phyloP scores from a whole-genome alignment of 1,140 invertebrate species.

The Pissodes strobi region DNA sequence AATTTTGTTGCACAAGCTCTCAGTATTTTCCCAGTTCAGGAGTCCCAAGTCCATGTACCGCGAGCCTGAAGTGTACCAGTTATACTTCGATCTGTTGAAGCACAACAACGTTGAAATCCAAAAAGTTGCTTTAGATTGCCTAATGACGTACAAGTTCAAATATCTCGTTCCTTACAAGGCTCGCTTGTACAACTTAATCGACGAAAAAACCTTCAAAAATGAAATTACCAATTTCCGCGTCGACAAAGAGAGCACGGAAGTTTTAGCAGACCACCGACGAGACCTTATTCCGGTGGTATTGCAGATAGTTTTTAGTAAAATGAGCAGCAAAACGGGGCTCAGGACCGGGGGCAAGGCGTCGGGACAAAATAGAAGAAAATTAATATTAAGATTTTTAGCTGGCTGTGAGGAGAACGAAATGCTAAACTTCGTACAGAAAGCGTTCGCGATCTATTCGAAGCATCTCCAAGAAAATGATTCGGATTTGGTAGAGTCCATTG shows the following conservation, averaged over 20 bases:
- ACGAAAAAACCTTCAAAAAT: conserved; percentile 86
- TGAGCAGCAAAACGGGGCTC: conserved; percentile 74
- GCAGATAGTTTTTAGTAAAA: conserved; percentile 88
- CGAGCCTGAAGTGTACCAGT: conserved; percentile 72
- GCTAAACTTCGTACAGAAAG: conserved; percentile 78
- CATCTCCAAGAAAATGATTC: conserved; percentile 63
- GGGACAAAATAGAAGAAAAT: conserved; percentile 69
- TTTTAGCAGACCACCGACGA: conserved; percentile 74
- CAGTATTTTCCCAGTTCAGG: conserved; percentile 77
- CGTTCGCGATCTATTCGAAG: conserved; percentile 74
- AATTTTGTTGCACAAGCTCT: conserved; percentile 72
- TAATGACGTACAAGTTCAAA: conserved; percentile 83
- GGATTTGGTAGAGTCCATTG: conserved; percentile 58
- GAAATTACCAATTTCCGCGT: conserved; percentile 81
- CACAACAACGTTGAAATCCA: conserved; percentile 80
- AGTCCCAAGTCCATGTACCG: conserved; percentile 80
- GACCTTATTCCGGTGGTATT: conserved; percentile 81
- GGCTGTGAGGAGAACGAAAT: conserved; percentile 80
- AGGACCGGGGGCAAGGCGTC: conserved; percentile 73
- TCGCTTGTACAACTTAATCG: conserved; percentile 75
- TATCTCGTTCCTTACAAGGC: conserved; percentile 76
- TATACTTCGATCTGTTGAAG: conserved; percentile 79
- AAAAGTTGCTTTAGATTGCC: conserved; percentile 81
- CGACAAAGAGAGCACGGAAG: conserved; percentile 67
- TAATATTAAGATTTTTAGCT: conserved; percentile 83